Evolutionary conservation across 1,140 invertebrate genomes (phyloP).

Genomic region (Cecropterus lyciades): DNA sequence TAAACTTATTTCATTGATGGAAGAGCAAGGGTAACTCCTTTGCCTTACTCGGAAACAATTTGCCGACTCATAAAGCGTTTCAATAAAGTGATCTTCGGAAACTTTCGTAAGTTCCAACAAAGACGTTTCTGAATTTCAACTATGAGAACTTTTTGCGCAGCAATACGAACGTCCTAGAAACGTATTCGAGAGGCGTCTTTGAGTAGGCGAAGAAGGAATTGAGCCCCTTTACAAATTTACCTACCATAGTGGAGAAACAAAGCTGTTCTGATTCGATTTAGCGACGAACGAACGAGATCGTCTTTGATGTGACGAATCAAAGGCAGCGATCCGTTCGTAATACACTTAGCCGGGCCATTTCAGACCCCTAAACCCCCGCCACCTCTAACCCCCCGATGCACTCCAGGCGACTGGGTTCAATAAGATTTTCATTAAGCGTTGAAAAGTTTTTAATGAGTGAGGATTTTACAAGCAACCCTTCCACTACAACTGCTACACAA

Average conservation of each 20-base stretch:
- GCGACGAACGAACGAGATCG: slow-evolving; percentile 68
- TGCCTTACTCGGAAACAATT: slow-evolving; percentile 22
- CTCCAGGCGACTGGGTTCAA: slow-evolving; percentile 58
- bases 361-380: slow-evolving; percentile 49
- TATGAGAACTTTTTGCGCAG: slow-evolving; percentile 30
- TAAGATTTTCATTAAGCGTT: slow-evolving; percentile 82
- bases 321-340: slow-evolving; percentile 80
- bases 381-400: slow-evolving; percentile 52
- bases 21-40: slow-evolving; percentile 8
- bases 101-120: slow-evolving; percentile 32
- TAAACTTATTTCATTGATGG: background rate
- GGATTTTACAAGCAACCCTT: slow-evolving; percentile 57
- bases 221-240: slow-evolving; percentile 56
- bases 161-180: slow-evolving; percentile 39
- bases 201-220: slow-evolving; percentile 27
- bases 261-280: slow-evolving; percentile 78
- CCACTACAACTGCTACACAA: slow-evolving; percentile 19
- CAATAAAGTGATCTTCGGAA: slow-evolving; percentile 30
- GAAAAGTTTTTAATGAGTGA: slow-evolving; percentile 78
- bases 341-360: slow-evolving; percentile 79
- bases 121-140: slow-evolving; percentile 35
- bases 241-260: slow-evolving; percentile 71
- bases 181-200: slow-evolving; percentile 44
- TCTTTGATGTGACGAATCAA: slow-evolving; percentile 83
- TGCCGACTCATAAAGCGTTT: slow-evolving; percentile 30